A percentile compares a stretch with the other conserved stretches of the same genome.
Evolutionary conservation across 2,888 invertebrate genomes (phyloP).

Genomic region (Eupithecia exiguata): DNA sequence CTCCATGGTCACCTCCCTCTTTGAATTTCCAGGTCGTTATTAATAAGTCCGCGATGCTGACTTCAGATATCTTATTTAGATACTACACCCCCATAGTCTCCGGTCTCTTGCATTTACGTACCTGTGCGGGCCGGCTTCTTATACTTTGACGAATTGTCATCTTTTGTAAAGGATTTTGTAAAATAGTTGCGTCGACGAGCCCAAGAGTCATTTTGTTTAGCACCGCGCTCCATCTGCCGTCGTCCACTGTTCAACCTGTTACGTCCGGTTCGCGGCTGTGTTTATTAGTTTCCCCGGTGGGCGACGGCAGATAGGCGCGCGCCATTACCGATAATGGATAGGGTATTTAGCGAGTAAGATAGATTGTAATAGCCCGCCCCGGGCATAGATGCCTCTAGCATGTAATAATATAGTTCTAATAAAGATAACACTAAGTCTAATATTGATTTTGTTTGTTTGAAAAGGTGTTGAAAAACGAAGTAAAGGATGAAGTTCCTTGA

Average conservation of each 20-base stretch:
- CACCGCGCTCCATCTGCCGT: conserved; percentile 29
- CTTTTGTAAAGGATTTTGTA: conserved; percentile 45
- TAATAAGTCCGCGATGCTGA: conserved; percentile 79
- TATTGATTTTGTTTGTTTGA: conserved; percentile 91
- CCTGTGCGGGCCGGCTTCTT: conserved; percentile 40
- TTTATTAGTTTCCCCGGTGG: not conserved
- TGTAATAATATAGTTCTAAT: conserved; percentile 76
- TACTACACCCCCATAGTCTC: conserved; percentile 66
- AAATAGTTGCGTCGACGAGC: conserved; percentile 44
- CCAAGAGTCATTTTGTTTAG: conserved; percentile 39
- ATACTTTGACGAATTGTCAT: conserved; percentile 45
- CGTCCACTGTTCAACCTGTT: not conserved
- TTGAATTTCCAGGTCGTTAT: conserved; percentile 84
- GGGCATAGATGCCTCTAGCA: conserved; percentile 73
- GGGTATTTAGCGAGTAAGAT: conserved; percentile 71
- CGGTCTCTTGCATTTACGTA: conserved; percentile 74
- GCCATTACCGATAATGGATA: conserved; percentile 55
- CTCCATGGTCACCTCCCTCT: conserved; percentile 76
- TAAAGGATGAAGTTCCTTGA: conserved; percentile 90
- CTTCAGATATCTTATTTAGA: conserved; percentile 74
- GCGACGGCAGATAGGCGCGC: conserved; percentile 23
- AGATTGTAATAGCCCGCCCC: conserved; percentile 64
- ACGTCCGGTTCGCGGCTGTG: conserved; percentile 13
- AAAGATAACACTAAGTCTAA: conserved; percentile 84
- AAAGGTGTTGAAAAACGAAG: conserved; percentile 93